Base-by-base conservation (phyloP, 30 jellyfish, hydroid and myxozoan genomes). In the Aurelia aurita complex sp. Pacific region DNA sequence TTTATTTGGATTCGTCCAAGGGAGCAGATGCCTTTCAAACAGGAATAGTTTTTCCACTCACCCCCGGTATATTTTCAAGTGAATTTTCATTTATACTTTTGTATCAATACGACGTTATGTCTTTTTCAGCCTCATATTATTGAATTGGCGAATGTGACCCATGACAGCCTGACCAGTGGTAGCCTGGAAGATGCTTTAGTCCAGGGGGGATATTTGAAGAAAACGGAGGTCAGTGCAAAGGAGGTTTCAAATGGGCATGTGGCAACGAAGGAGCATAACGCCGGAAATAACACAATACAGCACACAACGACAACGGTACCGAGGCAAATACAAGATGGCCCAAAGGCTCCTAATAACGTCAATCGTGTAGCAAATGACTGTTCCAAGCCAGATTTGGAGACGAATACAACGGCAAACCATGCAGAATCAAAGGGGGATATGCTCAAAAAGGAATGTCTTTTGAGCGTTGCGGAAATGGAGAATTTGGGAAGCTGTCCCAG, bases 121-220 rank as follows among this genome's bases (percentile, higher is more conserved):
- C n/a, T 13, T 16, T 82, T 74, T 18, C 82, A 84, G 93, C 57
- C 87, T 32, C 82, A 84, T 19, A 61, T 84, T 2, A 64, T 84
- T 43, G 82, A 50, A 51, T 54, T 84, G 33, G 43, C n/a, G 42
- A 84, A 84, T 64, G 57, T 84, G 17, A 10, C 5, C 36, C 69
- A 73, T 2, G 70, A 77, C 1, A 83, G 74, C 67, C 53, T 52
- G 23, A 50, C 69, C 5, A 51, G n/a, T 1, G 76, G 15, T 29
- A 72, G 12, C 38, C 69, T 84, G 76, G 87, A 73, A 51, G 87
- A 73, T 54, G 64, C 42, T 14, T 43, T 84, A 74, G 42, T 63
- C 66, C 36, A 74, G 36, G 16, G 50, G 0, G 87, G 87, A 40
- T 38, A 50, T 23, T 36, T 84, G 67, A 61, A 61, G 70, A 61